Conservation (phyloP, 2,797 vertebrate species). For the Pteronotus mesoamericanus region DNA sequence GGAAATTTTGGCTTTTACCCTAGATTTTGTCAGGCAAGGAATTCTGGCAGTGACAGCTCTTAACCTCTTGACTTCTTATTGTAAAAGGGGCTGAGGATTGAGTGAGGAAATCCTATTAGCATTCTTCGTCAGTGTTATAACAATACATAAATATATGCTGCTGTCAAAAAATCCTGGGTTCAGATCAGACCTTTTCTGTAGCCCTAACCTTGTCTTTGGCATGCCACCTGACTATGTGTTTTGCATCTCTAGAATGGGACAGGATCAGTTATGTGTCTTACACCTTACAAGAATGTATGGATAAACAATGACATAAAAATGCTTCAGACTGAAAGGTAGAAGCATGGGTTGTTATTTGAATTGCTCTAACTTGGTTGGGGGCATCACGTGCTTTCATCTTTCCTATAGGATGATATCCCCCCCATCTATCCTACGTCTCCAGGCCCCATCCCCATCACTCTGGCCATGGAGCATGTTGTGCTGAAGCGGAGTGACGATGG, state of each 20-base stretch:
- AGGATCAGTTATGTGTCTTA: background rate
- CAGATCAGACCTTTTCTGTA: background rate
- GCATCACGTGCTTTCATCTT: background rate
- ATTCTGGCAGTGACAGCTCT: background rate
- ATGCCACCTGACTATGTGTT: background rate
- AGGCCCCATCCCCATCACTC: constrained; percentile 87
- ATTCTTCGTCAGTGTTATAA: background rate
- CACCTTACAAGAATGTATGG: background rate
- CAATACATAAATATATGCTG: background rate
- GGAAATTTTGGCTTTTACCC: background rate
- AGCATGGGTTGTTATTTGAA: background rate
- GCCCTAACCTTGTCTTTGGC: background rate
- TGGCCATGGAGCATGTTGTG: constrained; percentile 87
- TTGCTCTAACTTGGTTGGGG: background rate
- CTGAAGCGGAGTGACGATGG: constrained; percentile 90
- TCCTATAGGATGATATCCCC: constrained; percentile 90
- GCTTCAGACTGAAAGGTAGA: background rate
- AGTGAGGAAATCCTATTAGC: background rate
- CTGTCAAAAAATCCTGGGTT: background rate
- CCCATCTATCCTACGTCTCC: constrained; percentile 92
- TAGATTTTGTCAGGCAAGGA: background rate
- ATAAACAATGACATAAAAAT: background rate
- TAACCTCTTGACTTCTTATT: background rate
- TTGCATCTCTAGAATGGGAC: background rate
- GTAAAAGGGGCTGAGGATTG: background rate